phyloP scores from a whole-genome alignment of 1,140 invertebrate genomes.

The Drosophila oshimai region DNA sequence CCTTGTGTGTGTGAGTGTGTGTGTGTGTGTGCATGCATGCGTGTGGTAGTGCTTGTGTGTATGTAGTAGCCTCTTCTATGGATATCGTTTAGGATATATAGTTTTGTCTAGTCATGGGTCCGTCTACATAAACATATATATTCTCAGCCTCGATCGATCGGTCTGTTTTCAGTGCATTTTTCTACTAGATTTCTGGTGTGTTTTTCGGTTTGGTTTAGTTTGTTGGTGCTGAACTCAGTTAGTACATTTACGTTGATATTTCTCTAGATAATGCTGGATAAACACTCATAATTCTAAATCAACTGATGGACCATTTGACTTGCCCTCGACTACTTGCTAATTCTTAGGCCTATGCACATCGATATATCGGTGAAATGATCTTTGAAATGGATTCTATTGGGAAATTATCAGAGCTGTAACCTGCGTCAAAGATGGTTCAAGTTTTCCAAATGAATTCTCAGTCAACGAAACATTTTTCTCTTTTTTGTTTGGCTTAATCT shows the following conservation, averaged over 20 bases:
- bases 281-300: slow-evolving; percentile 42
- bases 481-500: slow-evolving; percentile 5
- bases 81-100: slow-evolving; percentile 39
- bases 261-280: slow-evolving; percentile 45
- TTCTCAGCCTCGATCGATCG: slow-evolving; percentile 3
- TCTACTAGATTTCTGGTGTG: slow-evolving; percentile 56
- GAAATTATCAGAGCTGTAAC: slow-evolving; percentile 3
- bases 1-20: slow-evolving; percentile 9
- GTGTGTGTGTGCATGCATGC: slow-evolving; percentile 6
- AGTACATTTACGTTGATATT: slow-evolving; percentile 53
- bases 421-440: background rate
- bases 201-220: slow-evolving; percentile 45
- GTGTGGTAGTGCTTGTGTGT: slow-evolving; percentile 28
- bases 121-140: slow-evolving; percentile 31
- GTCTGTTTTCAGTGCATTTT: slow-evolving; percentile 60
- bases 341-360: slow-evolving; percentile 52
- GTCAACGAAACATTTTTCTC: slow-evolving; percentile 55
- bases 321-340: slow-evolving; percentile 21
- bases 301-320: slow-evolving; percentile 43
- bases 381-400: slow-evolving; percentile 16
- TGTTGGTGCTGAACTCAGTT: slow-evolving; percentile 44
- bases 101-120: slow-evolving; percentile 45
- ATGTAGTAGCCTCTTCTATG: slow-evolving; percentile 28
- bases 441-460: slow-evolving; percentile 41
- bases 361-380: slow-evolving; percentile 47